phyloP scores from a whole-genome alignment of 2,888 invertebrate genomes.

The Parascotia fuliginaria region DNA sequence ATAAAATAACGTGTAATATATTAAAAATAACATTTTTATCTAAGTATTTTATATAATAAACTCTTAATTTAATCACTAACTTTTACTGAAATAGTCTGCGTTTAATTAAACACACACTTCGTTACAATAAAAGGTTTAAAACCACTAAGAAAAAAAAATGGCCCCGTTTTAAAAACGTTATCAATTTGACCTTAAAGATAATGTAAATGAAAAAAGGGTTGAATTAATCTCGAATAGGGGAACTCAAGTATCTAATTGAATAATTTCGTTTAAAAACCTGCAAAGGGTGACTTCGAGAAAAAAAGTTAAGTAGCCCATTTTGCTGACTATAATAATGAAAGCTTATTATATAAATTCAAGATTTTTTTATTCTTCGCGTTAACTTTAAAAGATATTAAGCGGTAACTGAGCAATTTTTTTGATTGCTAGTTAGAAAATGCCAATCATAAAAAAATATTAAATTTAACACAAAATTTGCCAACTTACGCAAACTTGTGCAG shows the following conservation, averaged over 20 bases:
- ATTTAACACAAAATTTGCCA: too few species aligned
- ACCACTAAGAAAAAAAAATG: conserved; percentile 4
- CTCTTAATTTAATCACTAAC: too few species aligned
- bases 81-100: too few species aligned
- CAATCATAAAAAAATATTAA: too few species aligned
- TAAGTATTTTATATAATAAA: too few species aligned
- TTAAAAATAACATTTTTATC: too few species aligned
- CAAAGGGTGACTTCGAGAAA: conserved; percentile 15
- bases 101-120: neutral
- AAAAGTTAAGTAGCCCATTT: conserved; percentile 29
- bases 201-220: conserved; percentile 68
- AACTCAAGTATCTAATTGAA: conserved; percentile 72
- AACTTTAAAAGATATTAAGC: too few species aligned
- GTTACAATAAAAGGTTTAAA: neutral
- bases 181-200: conserved; percentile 56
- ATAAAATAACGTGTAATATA: too few species aligned
- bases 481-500: too few species aligned
- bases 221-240: conserved; percentile 64
- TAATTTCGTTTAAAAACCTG: conserved; percentile 63
- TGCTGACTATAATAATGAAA: conserved; percentile 25
- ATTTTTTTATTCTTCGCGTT: neutral
- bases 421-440: too few species aligned
- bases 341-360: neutral
- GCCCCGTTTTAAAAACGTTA: conserved; percentile 30
- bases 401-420: too few species aligned